phyloP scores from a whole-genome alignment of 2,113 vertebrate genomes.

The Platysteira castanea region DNA sequence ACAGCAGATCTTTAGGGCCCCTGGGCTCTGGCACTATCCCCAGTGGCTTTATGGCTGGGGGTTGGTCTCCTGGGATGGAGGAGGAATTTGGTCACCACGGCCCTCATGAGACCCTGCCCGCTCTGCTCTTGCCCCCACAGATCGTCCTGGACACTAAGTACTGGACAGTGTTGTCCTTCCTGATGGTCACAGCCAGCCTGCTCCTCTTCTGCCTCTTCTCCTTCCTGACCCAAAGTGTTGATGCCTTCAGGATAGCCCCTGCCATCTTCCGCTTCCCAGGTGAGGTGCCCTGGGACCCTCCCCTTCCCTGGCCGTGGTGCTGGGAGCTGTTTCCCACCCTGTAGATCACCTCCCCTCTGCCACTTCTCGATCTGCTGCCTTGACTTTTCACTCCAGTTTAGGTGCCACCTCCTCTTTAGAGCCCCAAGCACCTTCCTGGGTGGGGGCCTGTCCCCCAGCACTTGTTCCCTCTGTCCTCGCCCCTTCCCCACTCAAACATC shows the following conservation, averaged over 20 bases:
- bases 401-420: background rate
- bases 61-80: background rate
- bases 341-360: rapidly evolving
- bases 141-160: constrained; percentile 74
- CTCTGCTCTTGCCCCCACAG: constrained; percentile 51
- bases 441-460: rapidly evolving
- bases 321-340: background rate
- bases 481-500: no score
- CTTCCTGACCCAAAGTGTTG: constrained; percentile 70
- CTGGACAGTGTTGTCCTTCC: constrained; percentile 79
- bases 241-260: constrained; percentile 68
- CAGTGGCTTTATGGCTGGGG: background rate
- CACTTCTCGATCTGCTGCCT: background rate
- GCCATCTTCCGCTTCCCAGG: constrained; percentile 80
- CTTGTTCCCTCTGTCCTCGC: background rate
- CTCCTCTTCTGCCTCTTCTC: constrained; percentile 73
- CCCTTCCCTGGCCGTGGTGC: background rate
- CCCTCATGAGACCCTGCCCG: background rate
- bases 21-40: background rate
- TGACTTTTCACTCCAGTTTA: background rate
- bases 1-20: no score
- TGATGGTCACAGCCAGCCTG: constrained; percentile 70
- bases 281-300: constrained; percentile 40
- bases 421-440: no score
- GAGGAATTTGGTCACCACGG: background rate